Conservation (phyloP, 2,888 invertebrate genomes). For the Netelia virgata region DNA sequence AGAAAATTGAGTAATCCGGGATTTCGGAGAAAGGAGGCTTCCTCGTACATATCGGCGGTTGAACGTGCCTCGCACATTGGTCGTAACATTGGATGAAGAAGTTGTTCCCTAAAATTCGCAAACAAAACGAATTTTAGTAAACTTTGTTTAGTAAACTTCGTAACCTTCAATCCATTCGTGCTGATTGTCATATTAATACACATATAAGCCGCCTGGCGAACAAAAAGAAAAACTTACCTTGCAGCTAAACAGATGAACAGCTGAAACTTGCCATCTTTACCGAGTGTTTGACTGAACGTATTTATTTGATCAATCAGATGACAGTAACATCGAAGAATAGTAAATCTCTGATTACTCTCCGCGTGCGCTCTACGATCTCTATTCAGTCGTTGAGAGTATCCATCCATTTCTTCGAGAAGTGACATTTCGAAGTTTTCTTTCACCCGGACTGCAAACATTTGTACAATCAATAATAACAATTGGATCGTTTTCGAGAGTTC, state of each 20-base stretch:
- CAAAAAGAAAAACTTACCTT: constrained; percentile 88
- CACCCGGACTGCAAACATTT: constrained; percentile 88
- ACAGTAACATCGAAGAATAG: constrained; percentile 95
- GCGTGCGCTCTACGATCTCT: constrained; percentile 77
- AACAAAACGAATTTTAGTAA: too few species aligned
- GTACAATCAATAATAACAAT: constrained; percentile 7
- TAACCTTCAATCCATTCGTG: not conserved
- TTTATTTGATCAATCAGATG: constrained; percentile 96
- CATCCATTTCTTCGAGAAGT: constrained; percentile 87
- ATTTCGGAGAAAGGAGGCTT: constrained; percentile 96
- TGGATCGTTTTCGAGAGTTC: constrained; percentile 60
- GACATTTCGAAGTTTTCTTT: constrained; percentile 93
- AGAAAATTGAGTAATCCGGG: constrained; percentile 94
- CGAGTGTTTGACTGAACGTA: constrained; percentile 93
- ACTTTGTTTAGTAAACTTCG: too few species aligned
- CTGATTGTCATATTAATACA: not conserved
- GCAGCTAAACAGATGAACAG: constrained; percentile 97
- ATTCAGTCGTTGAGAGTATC: constrained; percentile 82
- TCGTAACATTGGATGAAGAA: constrained; percentile 95
- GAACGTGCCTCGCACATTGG: constrained; percentile 96
- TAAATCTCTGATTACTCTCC: constrained; percentile 81
- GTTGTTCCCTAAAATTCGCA: constrained; percentile 90
- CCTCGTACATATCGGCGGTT: constrained; percentile 97
- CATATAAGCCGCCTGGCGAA: not conserved
- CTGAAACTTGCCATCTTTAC: constrained; percentile 99